A percentile compares a stretch with the other conserved stretches of the same genome.
Evolutionary conservation across 2,797 vertebrate genomes (phyloP).

Genomic region (Hemitrygon akajei): DNA sequence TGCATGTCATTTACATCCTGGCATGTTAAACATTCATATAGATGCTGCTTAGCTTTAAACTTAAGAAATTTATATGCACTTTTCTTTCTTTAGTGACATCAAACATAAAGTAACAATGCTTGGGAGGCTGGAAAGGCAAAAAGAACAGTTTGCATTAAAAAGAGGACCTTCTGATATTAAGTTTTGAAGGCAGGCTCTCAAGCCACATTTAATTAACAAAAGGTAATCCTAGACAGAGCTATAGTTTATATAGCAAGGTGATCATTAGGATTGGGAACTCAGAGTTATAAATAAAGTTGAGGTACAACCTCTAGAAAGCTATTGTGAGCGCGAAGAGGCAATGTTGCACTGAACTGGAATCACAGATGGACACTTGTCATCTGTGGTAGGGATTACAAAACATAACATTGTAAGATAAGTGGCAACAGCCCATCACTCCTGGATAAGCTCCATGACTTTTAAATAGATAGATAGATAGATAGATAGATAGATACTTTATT

Average conservation of each 20-base stretch:
- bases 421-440: too few relatives aligned
- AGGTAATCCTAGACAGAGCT: background rate
- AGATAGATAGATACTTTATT: too few relatives aligned
- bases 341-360: too few relatives aligned
- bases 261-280: background rate
- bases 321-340: too few relatives aligned
- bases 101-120: background rate
- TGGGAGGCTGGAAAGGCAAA: background rate
- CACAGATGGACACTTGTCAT: too few relatives aligned
- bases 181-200: background rate
- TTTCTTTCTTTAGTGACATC: too few relatives aligned
- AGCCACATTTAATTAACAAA: background rate
- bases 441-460: too few relatives aligned
- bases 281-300: too few relatives aligned
- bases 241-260: background rate
- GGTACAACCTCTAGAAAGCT: too few relatives aligned
- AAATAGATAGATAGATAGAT: too few relatives aligned
- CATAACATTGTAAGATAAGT: too few relatives aligned
- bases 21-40: background rate
- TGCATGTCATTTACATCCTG: background rate
- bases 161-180: background rate
- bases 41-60: background rate
- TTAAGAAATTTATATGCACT: background rate
- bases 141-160: background rate
- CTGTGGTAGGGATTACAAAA: too few relatives aligned